These are phyloP conservation scores for Aldrovandia affinis DNA, from an alignment of 2,797 vertebrate genomes.

Conservation along the genomic window DNA sequence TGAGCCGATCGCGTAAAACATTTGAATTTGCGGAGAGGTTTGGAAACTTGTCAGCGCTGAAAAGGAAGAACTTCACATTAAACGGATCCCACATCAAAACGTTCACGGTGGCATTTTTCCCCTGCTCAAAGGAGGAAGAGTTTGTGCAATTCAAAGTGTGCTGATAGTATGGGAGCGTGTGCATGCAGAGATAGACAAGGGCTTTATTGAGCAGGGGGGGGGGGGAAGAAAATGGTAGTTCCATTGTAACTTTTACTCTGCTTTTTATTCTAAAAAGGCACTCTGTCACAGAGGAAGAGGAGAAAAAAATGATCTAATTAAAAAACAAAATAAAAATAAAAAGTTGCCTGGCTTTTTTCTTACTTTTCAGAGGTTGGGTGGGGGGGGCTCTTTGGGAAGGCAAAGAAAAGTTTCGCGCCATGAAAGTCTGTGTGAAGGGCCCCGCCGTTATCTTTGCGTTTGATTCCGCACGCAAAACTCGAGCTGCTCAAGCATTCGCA, in stretches of 20 bases:
- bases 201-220: conserved; percentile 68
- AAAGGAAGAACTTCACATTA: conserved; percentile 77
- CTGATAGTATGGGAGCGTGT: conserved; percentile 68
- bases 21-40: conserved; percentile 75
- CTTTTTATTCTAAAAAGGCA: conserved; percentile 55
- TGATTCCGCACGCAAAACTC: conserved; percentile 46
- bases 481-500: not conserved
- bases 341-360: conserved; percentile 67
- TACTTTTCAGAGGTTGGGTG: conserved; percentile 62
- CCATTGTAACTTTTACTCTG: conserved; percentile 67
- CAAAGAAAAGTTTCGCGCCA: conserved; percentile 62
- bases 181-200: conserved; percentile 75
- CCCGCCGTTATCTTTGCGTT: conserved; percentile 26
- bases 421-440: conserved; percentile 55
- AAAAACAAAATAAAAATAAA: conserved; percentile 63
- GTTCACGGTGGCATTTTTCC: conserved; percentile 77
- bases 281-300: conserved; percentile 64
- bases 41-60: conserved; percentile 77
- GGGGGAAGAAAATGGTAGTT: conserved; percentile 63
- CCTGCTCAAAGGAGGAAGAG: conserved; percentile 74
- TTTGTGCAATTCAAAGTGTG: conserved; percentile 73
- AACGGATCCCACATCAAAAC: conserved; percentile 78
- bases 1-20: conserved; percentile 69
- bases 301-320: conserved; percentile 73
- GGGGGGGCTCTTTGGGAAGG: conserved; percentile 54